A percentile compares a stretch with the other conserved stretches of the same genome.
Conservation (phyloP, 2,888 invertebrate genomes). For the Lamproptera curius region DNA sequence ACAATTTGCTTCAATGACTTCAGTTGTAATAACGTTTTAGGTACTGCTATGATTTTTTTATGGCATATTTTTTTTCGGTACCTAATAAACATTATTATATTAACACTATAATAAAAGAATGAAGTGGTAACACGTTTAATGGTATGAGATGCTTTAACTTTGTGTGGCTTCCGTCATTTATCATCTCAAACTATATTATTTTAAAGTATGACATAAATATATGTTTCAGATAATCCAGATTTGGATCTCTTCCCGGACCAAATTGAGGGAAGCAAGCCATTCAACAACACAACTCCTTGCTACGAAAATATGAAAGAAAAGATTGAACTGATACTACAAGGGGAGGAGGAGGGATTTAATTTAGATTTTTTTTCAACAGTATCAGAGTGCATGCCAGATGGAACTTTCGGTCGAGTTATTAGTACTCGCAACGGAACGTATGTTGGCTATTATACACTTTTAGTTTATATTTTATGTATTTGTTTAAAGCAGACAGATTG, state of each 20-base stretch:
- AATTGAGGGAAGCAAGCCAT: slow-evolving; percentile 43
- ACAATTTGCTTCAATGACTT: too few species aligned
- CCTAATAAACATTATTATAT: too few species aligned
- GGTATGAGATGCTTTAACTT: too few species aligned
- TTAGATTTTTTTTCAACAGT: slow-evolving; percentile 46
- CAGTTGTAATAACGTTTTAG: too few species aligned
- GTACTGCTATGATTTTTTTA: too few species aligned
- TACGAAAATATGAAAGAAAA: slow-evolving; percentile 37
- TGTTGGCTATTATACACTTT: too few species aligned
- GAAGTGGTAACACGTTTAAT: too few species aligned
- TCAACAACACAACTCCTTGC: slow-evolving; percentile 58
- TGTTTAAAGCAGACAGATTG: too few species aligned
- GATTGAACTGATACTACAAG: slow-evolving; percentile 39
- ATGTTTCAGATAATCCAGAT: slow-evolving; percentile 47
- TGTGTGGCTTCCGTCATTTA: neutral
- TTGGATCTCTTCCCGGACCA: slow-evolving; percentile 50
- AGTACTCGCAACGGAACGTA: slow-evolving; percentile 46
- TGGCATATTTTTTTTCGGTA: too few species aligned
- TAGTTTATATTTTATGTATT: too few species aligned
- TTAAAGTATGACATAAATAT: too few species aligned
- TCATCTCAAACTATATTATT: neutral
- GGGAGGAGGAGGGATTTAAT: slow-evolving; percentile 49
- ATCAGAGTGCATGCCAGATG: slow-evolving; percentile 56
- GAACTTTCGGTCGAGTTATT: slow-evolving; percentile 46
- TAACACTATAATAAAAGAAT: too few species aligned